Conservation (phyloP, 2,888 invertebrate species). For the Diaperis boleti region DNA sequence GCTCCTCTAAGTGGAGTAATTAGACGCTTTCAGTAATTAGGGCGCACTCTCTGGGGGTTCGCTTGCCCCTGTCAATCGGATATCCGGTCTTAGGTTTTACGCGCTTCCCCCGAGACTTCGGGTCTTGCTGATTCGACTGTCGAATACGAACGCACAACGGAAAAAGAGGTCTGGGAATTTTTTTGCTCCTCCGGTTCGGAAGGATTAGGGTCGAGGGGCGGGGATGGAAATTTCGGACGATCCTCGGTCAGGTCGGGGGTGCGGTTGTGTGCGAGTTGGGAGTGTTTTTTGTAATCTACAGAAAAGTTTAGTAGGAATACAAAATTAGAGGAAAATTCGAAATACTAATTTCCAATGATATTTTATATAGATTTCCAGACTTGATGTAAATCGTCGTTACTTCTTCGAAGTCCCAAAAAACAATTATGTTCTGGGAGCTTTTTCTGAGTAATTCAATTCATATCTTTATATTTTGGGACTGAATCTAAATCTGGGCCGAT, state of each 20-base stretch:
- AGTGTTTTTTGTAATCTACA: too few relatives aligned
- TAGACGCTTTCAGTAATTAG: constrained; percentile 30
- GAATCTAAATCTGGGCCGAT: too few relatives aligned
- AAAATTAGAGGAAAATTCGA: too few relatives aligned
- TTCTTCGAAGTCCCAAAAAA: too few relatives aligned
- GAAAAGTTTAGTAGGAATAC: too few relatives aligned
- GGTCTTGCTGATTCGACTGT: constrained; percentile 55
- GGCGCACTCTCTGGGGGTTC: background rate
- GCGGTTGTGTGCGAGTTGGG: background rate
- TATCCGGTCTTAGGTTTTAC: constrained; percentile 57
- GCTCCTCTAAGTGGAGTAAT: constrained; percentile 15
- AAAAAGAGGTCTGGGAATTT: constrained; percentile 22
- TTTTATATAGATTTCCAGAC: too few relatives aligned
- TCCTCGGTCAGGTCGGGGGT: background rate
- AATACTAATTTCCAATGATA: too few relatives aligned
- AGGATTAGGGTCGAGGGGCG: constrained; percentile 9
- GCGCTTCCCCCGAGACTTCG: constrained; percentile 54
- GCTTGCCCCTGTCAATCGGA: constrained; percentile 56
- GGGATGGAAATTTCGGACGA: constrained; percentile 8
- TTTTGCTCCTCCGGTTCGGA: background rate
- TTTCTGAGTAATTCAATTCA: too few relatives aligned
- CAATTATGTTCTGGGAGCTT: too few relatives aligned
- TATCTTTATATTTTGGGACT: too few relatives aligned
- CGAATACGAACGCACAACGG: constrained; percentile 29
- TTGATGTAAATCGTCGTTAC: too few relatives aligned